A percentile compares a stretch with the other conserved stretches of the same genome.
phyloP scores from a whole-genome alignment of 1,140 invertebrate species.

The Vanessa tameamea region DNA sequence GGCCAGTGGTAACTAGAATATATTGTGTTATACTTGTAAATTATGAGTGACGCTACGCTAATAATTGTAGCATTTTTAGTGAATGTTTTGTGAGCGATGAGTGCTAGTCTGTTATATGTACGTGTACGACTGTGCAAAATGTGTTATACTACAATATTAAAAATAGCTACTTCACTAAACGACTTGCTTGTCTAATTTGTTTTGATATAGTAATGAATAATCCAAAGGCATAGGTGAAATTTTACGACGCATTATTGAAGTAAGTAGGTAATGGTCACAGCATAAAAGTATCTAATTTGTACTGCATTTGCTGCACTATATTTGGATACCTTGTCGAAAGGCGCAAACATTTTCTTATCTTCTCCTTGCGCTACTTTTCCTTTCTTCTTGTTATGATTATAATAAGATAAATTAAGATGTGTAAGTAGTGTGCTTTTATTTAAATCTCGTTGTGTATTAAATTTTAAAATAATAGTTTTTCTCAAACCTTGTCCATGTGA shows the following conservation, averaged over 20 bases:
- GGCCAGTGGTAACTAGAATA: neutral
- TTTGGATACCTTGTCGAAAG: conserved; percentile 86
- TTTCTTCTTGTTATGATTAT: conserved; percentile 83
- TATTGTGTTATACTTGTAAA: neutral
- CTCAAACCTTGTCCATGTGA: conserved; percentile 91
- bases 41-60: neutral
- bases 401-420: conserved; percentile 38
- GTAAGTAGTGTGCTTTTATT: neutral
- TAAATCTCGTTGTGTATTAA: conserved; percentile 3
- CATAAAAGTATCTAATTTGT: neutral
- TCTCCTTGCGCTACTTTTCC: conserved; percentile 85
- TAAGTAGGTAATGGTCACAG: neutral
- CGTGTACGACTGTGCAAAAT: neutral
- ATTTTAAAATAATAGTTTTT: neutral
- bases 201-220: neutral
- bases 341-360: conserved; percentile 86
- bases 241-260: conserved; percentile 1
- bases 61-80: neutral
- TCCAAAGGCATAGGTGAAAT: neutral
- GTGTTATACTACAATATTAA: neutral
- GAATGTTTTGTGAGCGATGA: neutral
- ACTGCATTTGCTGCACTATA: neutral
- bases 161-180: no score
- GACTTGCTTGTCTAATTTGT: neutral
- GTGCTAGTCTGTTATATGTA: neutral